These are phyloP conservation scores for Parasteatoda tepidariorum DNA, from an alignment of 1,140 invertebrate genomes.

Conservation along the genomic window DNA sequence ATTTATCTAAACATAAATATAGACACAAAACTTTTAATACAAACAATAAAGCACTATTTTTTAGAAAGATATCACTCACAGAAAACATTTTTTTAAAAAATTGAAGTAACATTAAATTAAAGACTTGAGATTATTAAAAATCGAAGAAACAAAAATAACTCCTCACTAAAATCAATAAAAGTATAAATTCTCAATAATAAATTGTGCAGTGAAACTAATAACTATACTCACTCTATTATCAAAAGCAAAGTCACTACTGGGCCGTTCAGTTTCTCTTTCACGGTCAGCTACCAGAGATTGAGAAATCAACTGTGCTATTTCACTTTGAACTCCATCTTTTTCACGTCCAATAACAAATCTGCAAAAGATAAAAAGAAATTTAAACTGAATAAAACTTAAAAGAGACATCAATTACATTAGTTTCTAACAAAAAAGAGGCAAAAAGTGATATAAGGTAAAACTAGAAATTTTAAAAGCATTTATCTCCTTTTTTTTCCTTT, in stretches of 20 bases:
- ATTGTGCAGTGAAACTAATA: no score
- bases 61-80: no score
- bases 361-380: not conserved
- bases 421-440: not conserved
- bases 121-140: no score
- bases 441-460: not conserved
- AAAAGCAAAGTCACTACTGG: constrained; percentile 12
- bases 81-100: no score
- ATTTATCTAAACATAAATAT: no score
- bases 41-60: no score
- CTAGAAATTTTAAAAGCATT: not conserved
- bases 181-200: no score
- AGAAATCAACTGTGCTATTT: constrained; percentile 81
- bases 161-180: no score
- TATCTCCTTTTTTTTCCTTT: not conserved
- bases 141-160: no score
- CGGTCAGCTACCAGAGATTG: constrained; percentile 89
- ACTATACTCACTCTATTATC: constrained; percentile 16
- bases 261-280: constrained; percentile 72
- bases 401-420: no score
- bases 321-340: constrained; percentile 93
- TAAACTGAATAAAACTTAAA: not conserved
- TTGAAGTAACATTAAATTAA: no score
- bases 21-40: no score
- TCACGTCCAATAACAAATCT: constrained; percentile 90